Evolutionary conservation across 1,140 invertebrate species (phyloP).

Genomic region (Mactra quadrangularis): DNA sequence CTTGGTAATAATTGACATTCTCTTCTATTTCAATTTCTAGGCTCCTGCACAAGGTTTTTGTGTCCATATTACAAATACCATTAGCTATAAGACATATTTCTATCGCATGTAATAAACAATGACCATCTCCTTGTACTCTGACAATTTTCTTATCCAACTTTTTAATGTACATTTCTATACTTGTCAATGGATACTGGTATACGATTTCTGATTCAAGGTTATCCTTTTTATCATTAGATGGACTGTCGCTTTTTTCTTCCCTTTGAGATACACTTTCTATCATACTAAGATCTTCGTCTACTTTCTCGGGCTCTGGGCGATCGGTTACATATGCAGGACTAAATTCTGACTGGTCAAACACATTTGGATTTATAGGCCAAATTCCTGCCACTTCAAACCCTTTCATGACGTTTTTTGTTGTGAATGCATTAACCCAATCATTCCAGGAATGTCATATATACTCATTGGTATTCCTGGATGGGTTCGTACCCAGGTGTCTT

Average conservation of each 20-base stretch:
- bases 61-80: neutral
- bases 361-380: neutral
- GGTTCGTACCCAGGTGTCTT: no score
- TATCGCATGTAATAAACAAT: slow-evolving; percentile 21
- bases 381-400: slow-evolving; percentile 33
- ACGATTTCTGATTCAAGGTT: no score
- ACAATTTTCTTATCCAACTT: neutral
- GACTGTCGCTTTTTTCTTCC: neutral
- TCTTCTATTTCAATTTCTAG: slow-evolving; percentile 4
- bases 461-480: slow-evolving; percentile 32
- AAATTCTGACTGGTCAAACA: slow-evolving; percentile 8
- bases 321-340: slow-evolving; percentile 6
- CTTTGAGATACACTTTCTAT: neutral
- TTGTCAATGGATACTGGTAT: neutral
- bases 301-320: neutral
- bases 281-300: neutral
- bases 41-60: neutral
- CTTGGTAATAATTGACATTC: neutral
- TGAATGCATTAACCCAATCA: slow-evolving; percentile 30
- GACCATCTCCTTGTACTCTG: neutral
- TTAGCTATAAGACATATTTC: no score
- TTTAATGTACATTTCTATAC: neutral
- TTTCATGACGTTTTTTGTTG: slow-evolving; percentile 37
- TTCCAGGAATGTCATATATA: slow-evolving; percentile 39
- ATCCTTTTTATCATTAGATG: neutral